These are phyloP conservation scores for Ceramica pisi DNA, from an alignment of 2,888 invertebrate genomes.

Conservation along the genomic window DNA sequence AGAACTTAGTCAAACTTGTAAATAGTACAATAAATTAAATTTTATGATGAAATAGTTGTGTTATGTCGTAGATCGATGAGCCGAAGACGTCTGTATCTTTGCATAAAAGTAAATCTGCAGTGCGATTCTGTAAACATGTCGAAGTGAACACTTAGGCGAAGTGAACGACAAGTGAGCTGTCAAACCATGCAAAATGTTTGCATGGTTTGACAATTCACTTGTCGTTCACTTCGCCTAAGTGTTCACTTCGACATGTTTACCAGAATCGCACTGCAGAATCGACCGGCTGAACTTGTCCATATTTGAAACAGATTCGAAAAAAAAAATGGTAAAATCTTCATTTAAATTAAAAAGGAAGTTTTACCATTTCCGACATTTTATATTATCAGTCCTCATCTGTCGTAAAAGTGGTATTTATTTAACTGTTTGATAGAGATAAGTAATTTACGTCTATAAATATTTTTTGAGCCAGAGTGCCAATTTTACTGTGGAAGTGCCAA, in stretches of 20 bases:
- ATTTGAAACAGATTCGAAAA: neutral
- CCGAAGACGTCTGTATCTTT: neutral
- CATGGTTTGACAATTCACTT: too few relatives aligned
- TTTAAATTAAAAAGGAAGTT: neutral
- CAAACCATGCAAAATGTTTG: too few relatives aligned
- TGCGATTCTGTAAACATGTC: too few relatives aligned
- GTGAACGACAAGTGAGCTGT: too few relatives aligned
- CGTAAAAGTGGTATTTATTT: neutral
- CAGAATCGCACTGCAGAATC: too few relatives aligned
- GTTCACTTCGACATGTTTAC: too few relatives aligned
- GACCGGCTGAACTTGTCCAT: neutral
- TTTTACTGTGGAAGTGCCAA: too few relatives aligned
- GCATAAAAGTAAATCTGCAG: neutral
- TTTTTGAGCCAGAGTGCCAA: conserved; percentile 12
- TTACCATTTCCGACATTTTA: neutral
- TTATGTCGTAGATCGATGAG: neutral
- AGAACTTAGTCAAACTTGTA: neutral
- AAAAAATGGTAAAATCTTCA: neutral
- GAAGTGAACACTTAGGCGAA: too few relatives aligned
- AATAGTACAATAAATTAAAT: too few relatives aligned
- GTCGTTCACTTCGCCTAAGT: too few relatives aligned
- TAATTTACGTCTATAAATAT: neutral
- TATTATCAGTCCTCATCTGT: neutral
- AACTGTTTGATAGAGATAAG: too few relatives aligned
- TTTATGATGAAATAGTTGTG: neutral